These are phyloP conservation scores for Eptatretus atami DNA, from an alignment of 2,797 vertebrate genomes.

Conservation along the genomic window DNA sequence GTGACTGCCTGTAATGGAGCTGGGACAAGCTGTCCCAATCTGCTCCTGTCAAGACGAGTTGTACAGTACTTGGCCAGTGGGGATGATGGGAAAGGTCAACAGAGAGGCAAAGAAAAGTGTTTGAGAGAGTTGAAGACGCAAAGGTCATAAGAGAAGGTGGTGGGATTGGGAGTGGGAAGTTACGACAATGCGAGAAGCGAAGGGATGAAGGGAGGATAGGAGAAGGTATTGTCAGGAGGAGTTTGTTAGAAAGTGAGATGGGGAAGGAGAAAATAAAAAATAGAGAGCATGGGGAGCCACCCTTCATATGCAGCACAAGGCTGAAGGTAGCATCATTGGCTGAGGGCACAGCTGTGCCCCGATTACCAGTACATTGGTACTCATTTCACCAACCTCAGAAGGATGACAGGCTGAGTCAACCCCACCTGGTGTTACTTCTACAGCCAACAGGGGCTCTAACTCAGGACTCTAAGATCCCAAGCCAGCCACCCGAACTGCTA, in stretches of 20 bases:
- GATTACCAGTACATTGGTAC: too few species aligned
- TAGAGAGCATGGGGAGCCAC: not conserved
- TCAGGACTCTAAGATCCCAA: too few species aligned
- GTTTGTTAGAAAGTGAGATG: not conserved
- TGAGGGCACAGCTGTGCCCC: too few species aligned
- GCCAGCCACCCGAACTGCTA: too few species aligned
- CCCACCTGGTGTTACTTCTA: too few species aligned
- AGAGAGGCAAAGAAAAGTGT: not conserved
- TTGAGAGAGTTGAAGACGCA: not conserved
- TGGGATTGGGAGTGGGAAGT: not conserved
- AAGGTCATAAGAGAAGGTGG: conserved; percentile 4
- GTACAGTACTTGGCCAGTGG: too few species aligned
- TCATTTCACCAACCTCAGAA: too few species aligned
- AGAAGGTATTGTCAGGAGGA: not conserved
- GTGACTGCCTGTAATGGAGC: conserved; percentile 15
- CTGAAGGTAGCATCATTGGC: too few species aligned
- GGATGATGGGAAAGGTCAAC: not conserved
- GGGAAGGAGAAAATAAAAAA: not conserved
- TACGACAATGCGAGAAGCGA: not conserved
- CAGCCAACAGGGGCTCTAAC: too few species aligned
- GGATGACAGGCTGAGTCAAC: too few species aligned
- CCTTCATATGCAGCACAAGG: too few species aligned
- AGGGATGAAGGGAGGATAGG: not conserved
- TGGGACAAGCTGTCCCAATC: conserved; percentile 8
- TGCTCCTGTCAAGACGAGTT: conserved; percentile 7